Base-by-base conservation (phyloP, 2,797 vertebrate genomes). In the Oophaga sylvatica region DNA sequence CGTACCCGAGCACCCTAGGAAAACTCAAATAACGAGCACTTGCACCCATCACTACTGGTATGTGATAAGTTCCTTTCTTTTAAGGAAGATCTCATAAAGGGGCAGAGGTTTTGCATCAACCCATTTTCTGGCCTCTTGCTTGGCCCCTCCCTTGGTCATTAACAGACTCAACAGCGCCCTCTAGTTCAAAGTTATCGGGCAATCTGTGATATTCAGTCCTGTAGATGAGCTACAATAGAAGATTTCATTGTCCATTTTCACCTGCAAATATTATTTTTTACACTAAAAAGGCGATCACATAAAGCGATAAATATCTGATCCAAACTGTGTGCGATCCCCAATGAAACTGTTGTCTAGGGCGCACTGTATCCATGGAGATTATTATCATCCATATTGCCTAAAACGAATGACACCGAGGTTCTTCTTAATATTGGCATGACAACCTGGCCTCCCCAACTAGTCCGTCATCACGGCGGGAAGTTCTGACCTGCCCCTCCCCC, bases 351-450 rank as follows among this genome's bases (percentile, higher is more conserved):
- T 62, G 31, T 41, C 29, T n/a, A 75, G 60, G 68, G 73, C 67
- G 60, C 70, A 84, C 22, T 60, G 53, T 75, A 57, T 84, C 82
- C 68, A 84, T 84, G 56, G 82, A 84, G 56, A 84, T 62, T 84
- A 73, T 83, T 45, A 84, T 84, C 22, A 41, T 73, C 20, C 56
- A 62, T 60, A 48, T 17, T 75, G 22, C 45, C 57, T 31, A 45
- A 53, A 41, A 73, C 56, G 41, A 73, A 75, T 75, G 11, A 35
- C 56, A 73, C 68, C 0, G 68, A 73, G 57, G 19, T 57, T 70
- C 48, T 56, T 31, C 53, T n/a, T 57, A 22, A 73, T 60, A 83
- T 83, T 83, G 81, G 81, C 82, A 83, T 83, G 82, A 84, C 82
- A 84, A 84, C 82, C 31, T 29, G 11, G n/a, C 48, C 67, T 22